Evolutionary conservation across 2,888 invertebrate genomes (phyloP).

Genomic region (Brachyopa scutellaris): DNA sequence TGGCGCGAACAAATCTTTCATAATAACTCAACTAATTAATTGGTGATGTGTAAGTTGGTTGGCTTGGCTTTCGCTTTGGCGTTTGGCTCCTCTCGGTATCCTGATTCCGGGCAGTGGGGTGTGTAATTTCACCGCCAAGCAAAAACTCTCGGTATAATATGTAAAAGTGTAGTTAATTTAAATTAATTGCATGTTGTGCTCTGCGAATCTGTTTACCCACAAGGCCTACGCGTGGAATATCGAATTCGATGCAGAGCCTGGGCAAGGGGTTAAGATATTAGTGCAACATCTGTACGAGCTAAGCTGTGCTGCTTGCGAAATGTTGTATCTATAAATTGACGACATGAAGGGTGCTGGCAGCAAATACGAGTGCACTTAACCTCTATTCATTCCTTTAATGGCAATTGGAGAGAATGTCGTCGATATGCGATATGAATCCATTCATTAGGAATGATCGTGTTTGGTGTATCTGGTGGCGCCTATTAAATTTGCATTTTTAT

Average conservation of each 20-base stretch:
- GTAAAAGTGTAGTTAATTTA: constrained; percentile 72
- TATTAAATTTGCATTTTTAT: constrained; percentile 29
- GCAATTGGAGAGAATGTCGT: constrained; percentile 54
- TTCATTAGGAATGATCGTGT: constrained; percentile 52
- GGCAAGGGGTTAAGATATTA: constrained; percentile 63
- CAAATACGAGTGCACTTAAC: constrained; percentile 63
- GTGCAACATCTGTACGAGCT: constrained; percentile 64
- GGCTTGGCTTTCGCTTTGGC: too few species aligned
- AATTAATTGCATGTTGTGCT: constrained; percentile 72
- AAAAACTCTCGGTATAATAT: constrained; percentile 40
- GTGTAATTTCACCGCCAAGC: constrained; percentile 42
- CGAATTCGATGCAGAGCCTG: constrained; percentile 7
- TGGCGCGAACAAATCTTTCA: constrained; percentile 72
- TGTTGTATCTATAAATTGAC: constrained; percentile 62
- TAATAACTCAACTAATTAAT: constrained; percentile 72
- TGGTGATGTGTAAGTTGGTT: constrained; percentile 68
- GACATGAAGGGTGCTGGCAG: constrained; percentile 64
- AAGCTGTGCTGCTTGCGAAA: neutral
- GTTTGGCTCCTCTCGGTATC: too few species aligned
- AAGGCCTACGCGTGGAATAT: constrained; percentile 42
- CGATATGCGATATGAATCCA: constrained; percentile 56
- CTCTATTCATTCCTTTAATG: constrained; percentile 51
- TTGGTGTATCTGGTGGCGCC: constrained; percentile 60
- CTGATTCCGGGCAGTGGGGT: constrained; percentile 1
- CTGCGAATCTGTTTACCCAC: constrained; percentile 58